These are phyloP conservation scores for Catharus fuscescens DNA, from an alignment of 2,113 vertebrate species.

Conservation along the genomic window DNA sequence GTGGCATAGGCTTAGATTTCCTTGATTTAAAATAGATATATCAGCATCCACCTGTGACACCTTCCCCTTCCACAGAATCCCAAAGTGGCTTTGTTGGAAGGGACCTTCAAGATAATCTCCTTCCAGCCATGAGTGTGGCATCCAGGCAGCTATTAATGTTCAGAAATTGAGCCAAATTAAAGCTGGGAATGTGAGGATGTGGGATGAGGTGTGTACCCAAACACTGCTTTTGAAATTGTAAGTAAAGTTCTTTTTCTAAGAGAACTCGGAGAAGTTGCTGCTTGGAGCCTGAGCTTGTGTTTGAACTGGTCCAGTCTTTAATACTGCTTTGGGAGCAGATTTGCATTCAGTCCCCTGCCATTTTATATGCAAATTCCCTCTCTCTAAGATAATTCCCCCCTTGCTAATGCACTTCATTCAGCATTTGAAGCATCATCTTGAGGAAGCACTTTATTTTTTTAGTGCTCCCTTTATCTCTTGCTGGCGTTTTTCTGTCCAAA, in stretches of 20 bases:
- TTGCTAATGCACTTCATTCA: background rate
- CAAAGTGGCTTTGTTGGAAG: background rate
- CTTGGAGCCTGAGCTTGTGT: background rate
- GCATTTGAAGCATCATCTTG: slow-evolving; percentile 10
- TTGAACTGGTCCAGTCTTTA: background rate
- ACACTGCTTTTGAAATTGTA: background rate
- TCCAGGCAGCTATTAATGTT: background rate
- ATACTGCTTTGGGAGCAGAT: background rate
- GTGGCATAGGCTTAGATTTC: background rate
- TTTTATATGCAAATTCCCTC: slow-evolving; percentile 32
- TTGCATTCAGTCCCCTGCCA: background rate
- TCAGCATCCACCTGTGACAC: background rate
- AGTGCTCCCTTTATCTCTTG: background rate
- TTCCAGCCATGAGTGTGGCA: background rate
- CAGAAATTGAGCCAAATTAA: background rate
- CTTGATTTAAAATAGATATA: background rate
- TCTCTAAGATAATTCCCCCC: background rate
- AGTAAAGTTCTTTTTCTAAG: background rate
- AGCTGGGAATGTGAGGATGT: background rate
- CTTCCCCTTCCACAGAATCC: background rate
- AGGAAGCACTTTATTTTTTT: background rate
- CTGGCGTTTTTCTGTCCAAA: background rate
- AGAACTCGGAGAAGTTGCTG: background rate
- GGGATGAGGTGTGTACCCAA: background rate
- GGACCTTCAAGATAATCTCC: background rate